These are phyloP conservation scores for Bellardia pandia DNA, from an alignment of 2,888 invertebrate species.

Conservation along the genomic window DNA sequence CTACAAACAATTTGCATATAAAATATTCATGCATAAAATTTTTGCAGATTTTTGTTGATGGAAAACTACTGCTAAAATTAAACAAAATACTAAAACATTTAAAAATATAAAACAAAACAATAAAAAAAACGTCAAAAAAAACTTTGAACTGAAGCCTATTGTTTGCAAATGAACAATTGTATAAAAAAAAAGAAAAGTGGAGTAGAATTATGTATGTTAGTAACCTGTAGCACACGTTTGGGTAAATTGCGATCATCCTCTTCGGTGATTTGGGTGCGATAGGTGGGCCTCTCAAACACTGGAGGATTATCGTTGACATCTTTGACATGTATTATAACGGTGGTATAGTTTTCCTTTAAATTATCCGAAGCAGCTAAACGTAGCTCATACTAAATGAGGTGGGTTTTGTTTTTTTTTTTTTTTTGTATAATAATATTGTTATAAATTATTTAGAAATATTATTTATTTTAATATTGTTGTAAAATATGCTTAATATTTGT, in stretches of 20 bases:
- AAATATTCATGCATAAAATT: slow-evolving; percentile 63
- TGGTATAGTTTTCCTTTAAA: slow-evolving; percentile 98
- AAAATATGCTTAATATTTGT: no score
- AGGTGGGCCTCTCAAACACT: slow-evolving; percentile 96
- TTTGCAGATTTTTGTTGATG: slow-evolving; percentile 2
- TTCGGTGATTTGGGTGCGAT: slow-evolving; percentile 97
- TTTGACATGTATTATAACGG: slow-evolving; percentile 97
- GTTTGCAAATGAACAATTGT: slow-evolving; percentile 24
- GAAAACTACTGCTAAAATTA: slow-evolving; percentile 46
- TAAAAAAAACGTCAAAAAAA: background rate
- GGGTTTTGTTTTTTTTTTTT: background rate
- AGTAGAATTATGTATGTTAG: slow-evolving; percentile 53
- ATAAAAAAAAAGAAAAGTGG: slow-evolving; percentile 33
- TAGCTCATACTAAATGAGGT: slow-evolving; percentile 92
- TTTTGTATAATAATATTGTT: background rate
- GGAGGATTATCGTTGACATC: slow-evolving; percentile 99
- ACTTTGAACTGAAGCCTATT: slow-evolving; percentile 33
- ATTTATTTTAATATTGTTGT: no score
- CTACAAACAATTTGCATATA: slow-evolving; percentile 42
- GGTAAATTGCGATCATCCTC: slow-evolving; percentile 97
- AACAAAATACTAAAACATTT: slow-evolving; percentile 6
- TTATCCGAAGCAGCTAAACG: slow-evolving; percentile 97
- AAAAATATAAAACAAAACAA: background rate
- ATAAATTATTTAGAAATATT: background rate
- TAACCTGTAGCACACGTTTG: slow-evolving; percentile 95